Evolutionary conservation across 2,113 vertebrate species (phyloP).

Genomic region (Potamarius usumacintae): DNA sequence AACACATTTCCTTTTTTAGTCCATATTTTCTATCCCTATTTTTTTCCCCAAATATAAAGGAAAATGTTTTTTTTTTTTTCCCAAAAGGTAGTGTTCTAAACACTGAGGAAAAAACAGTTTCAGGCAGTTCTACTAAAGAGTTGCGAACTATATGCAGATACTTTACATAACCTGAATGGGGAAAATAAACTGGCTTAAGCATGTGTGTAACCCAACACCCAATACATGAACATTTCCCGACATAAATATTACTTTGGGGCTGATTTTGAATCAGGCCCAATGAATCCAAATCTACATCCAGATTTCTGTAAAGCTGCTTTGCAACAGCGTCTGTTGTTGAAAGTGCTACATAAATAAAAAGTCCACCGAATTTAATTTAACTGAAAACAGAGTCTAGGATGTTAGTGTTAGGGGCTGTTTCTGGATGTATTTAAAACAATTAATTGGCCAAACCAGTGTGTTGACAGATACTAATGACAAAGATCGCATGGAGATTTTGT

Average conservation of each 20-base stretch:
- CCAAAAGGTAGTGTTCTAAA: background rate
- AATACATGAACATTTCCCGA: background rate
- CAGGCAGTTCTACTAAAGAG: background rate
- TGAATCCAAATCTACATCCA: background rate
- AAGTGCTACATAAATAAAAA: background rate
- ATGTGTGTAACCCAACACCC: background rate
- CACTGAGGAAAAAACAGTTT: background rate
- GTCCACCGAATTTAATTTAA: background rate
- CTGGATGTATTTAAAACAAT: background rate
- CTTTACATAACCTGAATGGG: background rate
- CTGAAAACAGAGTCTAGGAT: background rate
- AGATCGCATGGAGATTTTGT: background rate
- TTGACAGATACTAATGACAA: slow-evolving; percentile 1
- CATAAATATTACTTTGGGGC: background rate
- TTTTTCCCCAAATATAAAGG: background rate
- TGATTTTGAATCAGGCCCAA: background rate
- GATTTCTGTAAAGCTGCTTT: background rate
- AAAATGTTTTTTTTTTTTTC: background rate
- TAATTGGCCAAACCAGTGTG: background rate
- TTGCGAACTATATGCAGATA: background rate
- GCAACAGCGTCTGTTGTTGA: background rate
- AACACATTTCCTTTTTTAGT: background rate
- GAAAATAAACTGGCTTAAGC: background rate
- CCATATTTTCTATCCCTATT: background rate
- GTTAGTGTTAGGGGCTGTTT: background rate